Conservation (phyloP, 2,888 invertebrate species). For the Dynastes hyllus region DNA sequence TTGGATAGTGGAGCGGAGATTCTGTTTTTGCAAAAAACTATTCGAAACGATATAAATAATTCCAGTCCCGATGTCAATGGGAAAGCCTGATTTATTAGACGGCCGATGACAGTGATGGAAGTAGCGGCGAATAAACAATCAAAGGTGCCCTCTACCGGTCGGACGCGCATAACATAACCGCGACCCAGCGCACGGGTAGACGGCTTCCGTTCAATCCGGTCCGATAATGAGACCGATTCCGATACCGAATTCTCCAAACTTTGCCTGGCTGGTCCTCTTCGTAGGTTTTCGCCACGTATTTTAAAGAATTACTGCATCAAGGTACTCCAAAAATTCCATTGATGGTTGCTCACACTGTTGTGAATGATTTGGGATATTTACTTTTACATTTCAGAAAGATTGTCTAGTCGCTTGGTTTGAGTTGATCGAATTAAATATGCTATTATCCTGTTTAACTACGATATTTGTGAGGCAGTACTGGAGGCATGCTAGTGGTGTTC, state of each 20-base stretch:
- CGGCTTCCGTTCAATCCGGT: conserved; percentile 61
- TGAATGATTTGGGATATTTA: too few relatives aligned
- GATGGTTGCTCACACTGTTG: too few relatives aligned
- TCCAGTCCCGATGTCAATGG: conserved; percentile 61
- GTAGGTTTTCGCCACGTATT: background rate
- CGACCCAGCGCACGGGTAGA: conserved; percentile 57
- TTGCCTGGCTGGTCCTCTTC: background rate
- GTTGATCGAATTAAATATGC: too few relatives aligned
- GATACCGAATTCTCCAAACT: conserved; percentile 13
- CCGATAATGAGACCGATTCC: conserved; percentile 62
- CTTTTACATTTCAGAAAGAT: too few relatives aligned
- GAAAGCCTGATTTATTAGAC: conserved; percentile 69
- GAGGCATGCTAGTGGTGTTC: too few relatives aligned
- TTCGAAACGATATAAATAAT: conserved; percentile 67
- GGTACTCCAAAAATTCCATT: too few relatives aligned
- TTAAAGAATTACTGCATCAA: too few relatives aligned
- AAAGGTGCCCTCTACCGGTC: conserved; percentile 63
- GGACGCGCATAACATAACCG: conserved; percentile 38
- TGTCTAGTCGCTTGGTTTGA: too few relatives aligned
- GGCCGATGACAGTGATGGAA: conserved; percentile 70
- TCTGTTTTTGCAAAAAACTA: conserved; percentile 61
- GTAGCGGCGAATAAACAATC: conserved; percentile 70
- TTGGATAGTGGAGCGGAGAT: conserved; percentile 63
- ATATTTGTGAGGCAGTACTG: too few relatives aligned
- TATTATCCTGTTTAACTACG: too few relatives aligned